Percentiles rank a stretch among this genome's conserved stretches.
phyloP scores from a whole-genome alignment of 2,888 invertebrate species.

The Calameuta filiformis region DNA sequence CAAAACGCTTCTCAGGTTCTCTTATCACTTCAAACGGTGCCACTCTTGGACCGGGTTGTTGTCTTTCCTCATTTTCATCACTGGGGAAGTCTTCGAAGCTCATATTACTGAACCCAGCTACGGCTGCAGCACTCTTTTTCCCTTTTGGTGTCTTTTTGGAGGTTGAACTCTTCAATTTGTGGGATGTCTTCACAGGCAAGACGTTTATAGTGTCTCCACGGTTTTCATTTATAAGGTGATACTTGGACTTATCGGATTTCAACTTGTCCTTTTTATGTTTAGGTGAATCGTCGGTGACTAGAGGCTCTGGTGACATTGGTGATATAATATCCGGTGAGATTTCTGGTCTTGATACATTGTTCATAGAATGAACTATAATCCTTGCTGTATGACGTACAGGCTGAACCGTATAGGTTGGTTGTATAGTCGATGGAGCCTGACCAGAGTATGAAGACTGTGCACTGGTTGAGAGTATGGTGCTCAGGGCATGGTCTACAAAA shows the following conservation, averaged over 20 bases:
- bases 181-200: constrained; percentile 45
- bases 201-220: constrained; percentile 57
- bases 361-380: constrained; percentile 45
- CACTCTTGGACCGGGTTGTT: constrained; percentile 56
- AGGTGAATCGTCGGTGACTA: constrained; percentile 47
- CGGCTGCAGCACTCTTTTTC: constrained; percentile 40
- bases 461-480: constrained; percentile 37
- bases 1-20: constrained; percentile 63
- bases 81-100: constrained; percentile 81
- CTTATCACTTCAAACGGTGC: constrained; percentile 75
- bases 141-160: constrained; percentile 49
- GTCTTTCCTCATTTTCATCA: constrained; percentile 69
- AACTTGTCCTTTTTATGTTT: constrained; percentile 65
- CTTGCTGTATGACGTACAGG: constrained; percentile 41
- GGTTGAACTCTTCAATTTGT: constrained; percentile 50
- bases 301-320: constrained; percentile 56
- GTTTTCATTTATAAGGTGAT: constrained; percentile 68
- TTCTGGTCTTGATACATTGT: constrained; percentile 43
- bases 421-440: background rate
- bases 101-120: constrained; percentile 77
- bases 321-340: constrained; percentile 39
- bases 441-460: constrained; percentile 25
- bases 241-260: constrained; percentile 67
- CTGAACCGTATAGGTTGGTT: constrained; percentile 33
- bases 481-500: constrained; percentile 46